A percentile compares a stretch with the other conserved stretches of the same genome.
phyloP scores from a whole-genome alignment of 2,888 invertebrate species.

The Dorcus parallelipipedus region DNA sequence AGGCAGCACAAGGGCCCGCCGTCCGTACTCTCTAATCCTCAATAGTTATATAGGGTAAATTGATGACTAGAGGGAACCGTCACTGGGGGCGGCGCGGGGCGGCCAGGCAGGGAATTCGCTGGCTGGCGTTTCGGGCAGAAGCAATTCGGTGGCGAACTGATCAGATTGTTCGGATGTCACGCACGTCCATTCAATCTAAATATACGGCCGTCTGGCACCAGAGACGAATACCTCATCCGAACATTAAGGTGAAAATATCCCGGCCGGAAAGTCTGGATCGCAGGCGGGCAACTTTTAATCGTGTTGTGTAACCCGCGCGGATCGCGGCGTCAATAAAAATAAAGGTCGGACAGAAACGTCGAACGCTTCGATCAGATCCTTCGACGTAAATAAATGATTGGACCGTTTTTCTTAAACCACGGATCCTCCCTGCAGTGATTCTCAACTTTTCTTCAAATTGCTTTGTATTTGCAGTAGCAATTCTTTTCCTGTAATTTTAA shows the following conservation, averaged over 20 bases:
- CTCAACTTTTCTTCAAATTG: no score
- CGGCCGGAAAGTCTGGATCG: neutral
- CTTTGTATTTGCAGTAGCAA: no score
- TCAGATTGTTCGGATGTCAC: constrained; percentile 34
- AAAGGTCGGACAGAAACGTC: neutral
- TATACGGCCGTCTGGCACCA: constrained; percentile 34
- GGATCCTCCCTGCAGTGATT: no score
- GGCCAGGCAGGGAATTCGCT: constrained; percentile 10
- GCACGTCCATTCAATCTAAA: constrained; percentile 35
- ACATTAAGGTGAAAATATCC: constrained; percentile 17
- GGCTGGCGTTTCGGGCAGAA: constrained; percentile 13
- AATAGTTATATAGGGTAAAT: neutral
- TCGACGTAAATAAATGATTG: no score
- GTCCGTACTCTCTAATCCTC: neutral
- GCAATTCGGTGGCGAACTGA: constrained; percentile 19
- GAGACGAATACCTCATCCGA: constrained; percentile 34
- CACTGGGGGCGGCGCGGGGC: neutral
- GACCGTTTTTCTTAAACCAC: no score
- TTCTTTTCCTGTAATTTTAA: no score
- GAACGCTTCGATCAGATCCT: no score
- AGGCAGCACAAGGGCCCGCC: no score
- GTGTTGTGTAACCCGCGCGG: neutral
- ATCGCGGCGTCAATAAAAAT: neutral
- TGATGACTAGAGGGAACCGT: neutral
- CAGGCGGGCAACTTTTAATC: neutral